A percentile compares a stretch with the other conserved stretches of the same genome.
These are phyloP conservation scores for Rhegmatorhina hoffmannsi DNA, from an alignment of 2,113 vertebrate genomes.

Conservation along the genomic window DNA sequence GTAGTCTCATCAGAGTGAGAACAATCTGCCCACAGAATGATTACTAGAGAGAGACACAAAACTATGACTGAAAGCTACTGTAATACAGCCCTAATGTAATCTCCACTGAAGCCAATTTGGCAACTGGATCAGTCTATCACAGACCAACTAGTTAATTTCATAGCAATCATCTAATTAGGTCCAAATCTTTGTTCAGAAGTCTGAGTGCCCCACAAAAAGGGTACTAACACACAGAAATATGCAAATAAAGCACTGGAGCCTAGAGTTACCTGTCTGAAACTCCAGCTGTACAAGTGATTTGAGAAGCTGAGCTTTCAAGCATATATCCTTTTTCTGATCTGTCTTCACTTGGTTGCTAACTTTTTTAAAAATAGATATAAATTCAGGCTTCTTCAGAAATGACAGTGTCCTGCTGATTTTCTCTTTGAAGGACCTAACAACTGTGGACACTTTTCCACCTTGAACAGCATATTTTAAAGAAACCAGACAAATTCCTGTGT, in stretches of 20 bases:
- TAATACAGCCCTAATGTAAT: neutral
- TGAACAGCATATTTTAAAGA: neutral
- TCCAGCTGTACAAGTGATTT: neutral
- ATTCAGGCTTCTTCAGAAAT: neutral
- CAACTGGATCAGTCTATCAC: neutral
- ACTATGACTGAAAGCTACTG: rapidly evolving
- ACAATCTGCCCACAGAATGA: neutral
- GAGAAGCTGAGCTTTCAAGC: neutral
- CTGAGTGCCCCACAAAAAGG: neutral
- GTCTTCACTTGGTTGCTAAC: neutral
- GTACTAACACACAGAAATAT: neutral
- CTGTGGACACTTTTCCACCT: neutral
- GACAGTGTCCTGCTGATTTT: neutral
- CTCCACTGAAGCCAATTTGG: neutral
- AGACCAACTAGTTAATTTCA: neutral
- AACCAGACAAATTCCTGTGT: neutral
- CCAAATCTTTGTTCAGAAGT: neutral
- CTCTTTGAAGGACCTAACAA: neutral
- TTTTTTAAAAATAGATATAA: neutral
- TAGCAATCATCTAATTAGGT: neutral
- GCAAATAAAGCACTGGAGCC: neutral
- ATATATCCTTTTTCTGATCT: neutral
- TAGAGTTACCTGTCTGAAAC: neutral
- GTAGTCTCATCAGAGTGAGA: rapidly evolving
- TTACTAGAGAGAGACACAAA: neutral